Base-by-base conservation (phyloP, 1,140 invertebrate species). In the Lepidurus packardi region DNA sequence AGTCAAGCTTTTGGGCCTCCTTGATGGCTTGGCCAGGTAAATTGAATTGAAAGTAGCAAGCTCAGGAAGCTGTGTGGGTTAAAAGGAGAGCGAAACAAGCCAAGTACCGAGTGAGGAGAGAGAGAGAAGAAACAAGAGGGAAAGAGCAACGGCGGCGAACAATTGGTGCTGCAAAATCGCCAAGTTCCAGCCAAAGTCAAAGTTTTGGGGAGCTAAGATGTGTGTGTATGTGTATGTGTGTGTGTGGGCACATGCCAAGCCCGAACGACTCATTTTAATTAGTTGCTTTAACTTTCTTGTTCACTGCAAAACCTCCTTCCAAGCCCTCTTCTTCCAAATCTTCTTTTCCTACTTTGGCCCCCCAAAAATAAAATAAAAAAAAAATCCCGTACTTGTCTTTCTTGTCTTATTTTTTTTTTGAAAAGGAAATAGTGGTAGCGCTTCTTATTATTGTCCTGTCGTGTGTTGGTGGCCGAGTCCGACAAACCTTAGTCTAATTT, bases 161-260 rank as follows among this genome's bases (percentile, higher is more conserved):
- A 65, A 65, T 65, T 65, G 53, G 53, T 65, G 53, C 53, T 65
- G 53, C 53, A 65, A 65, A 65, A 65, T 65, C 53, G 53, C 53
- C 53, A 65, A 65, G 53, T 65, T 65, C 53, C 53, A 65, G 53
- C 53, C 53, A 65, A 65, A 65, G 53, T 65, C 53, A 65, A 65
- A 65, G 53, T 65, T 65, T 65, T 65, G n/a, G 7, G 21, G 53
- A 7, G 53, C 13, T 65, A 21, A 21, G 16, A 65, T 65, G 21
- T 13, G 21, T 65, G 53, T 65, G 53, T n/a, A 8, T 65, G 16
- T 65, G n/a, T 13, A n/a, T 13, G n/a, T 13, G 53, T 13, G 9
- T 7, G 53, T 13, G n/a, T 13, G 16, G 16, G 53, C 53, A 65
- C 53, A 65, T 21, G 53, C 53, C 21, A 65, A 65, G 16, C 53